A percentile compares a stretch with the other conserved stretches of the same genome.
These are phyloP conservation scores for Anniella stebbinsi DNA, from an alignment of 2,797 vertebrate species.

Conservation along the genomic window DNA sequence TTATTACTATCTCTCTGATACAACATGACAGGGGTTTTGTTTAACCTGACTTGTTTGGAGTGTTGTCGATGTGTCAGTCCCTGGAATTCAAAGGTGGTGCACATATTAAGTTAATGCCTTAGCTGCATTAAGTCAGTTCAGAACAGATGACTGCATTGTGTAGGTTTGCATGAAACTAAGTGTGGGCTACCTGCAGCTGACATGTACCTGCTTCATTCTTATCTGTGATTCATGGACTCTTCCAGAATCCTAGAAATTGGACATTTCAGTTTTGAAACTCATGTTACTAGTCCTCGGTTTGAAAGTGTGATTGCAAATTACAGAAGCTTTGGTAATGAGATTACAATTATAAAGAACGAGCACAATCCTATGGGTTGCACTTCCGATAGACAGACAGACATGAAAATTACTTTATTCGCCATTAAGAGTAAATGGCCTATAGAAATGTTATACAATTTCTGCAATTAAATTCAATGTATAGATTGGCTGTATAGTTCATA, in stretches of 20 bases:
- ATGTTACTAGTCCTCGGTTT: neutral
- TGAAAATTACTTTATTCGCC: neutral
- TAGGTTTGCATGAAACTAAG: neutral
- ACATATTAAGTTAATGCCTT: neutral
- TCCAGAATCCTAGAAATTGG: neutral
- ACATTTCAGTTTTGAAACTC: neutral
- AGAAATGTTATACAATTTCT: neutral
- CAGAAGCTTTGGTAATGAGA: neutral
- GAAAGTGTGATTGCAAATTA: neutral
- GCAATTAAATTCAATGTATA: neutral
- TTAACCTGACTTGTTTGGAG: constrained; percentile 1
- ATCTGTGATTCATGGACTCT: neutral
- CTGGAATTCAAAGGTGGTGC: neutral
- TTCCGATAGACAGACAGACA: too few relatives aligned
- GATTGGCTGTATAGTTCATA: neutral
- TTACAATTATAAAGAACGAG: neutral
- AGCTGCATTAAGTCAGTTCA: neutral
- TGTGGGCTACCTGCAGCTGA: neutral
- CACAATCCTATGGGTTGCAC: neutral
- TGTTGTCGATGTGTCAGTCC: neutral
- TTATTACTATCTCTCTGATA: constrained; percentile 12
- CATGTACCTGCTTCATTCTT: neutral
- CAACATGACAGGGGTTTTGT: constrained; percentile 25
- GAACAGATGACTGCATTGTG: neutral
- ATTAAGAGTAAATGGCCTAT: neutral